Evolutionary conservation across 2,888 invertebrate genomes (phyloP).

Genomic region (Amiota minor): DNA sequence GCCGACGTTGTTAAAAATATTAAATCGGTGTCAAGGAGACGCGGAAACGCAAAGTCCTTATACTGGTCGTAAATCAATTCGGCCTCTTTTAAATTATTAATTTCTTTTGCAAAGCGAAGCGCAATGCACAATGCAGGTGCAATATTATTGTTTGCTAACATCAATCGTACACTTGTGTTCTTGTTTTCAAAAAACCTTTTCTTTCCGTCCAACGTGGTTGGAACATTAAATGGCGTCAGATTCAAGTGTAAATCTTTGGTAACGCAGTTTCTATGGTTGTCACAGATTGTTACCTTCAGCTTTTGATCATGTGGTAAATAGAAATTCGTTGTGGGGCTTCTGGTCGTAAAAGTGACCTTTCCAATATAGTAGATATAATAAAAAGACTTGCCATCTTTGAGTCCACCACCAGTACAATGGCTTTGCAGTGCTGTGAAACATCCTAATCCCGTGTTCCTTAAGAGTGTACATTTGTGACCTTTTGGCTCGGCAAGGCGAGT

Average conservation of each 20-base stretch:
- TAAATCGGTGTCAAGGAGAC: background rate
- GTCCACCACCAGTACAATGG: background rate
- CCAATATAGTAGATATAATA: too few relatives aligned
- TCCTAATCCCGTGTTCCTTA: background rate
- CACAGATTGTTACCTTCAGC: background rate
- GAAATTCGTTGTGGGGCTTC: background rate
- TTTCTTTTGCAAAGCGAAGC: too few relatives aligned
- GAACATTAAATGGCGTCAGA: background rate
- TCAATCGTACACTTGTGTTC: slow-evolving; percentile 1
- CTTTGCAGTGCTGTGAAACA: background rate
- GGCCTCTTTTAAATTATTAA: background rate
- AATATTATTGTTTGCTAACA: background rate
- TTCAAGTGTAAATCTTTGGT: background rate
- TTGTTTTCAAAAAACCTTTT: background rate
- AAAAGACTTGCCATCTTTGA: too few relatives aligned
- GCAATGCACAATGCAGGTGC: background rate
- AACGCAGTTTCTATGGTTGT: background rate
- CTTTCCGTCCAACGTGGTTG: background rate
- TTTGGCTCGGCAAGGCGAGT: background rate
- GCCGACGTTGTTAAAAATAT: background rate
- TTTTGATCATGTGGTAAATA: background rate
- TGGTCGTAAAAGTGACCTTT: too few relatives aligned
- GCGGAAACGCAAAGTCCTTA: background rate
- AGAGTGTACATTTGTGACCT: background rate
- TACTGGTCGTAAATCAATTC: background rate